Conservation (phyloP, 2,888 invertebrate genomes). For the Neocrepidodera transversa region DNA sequence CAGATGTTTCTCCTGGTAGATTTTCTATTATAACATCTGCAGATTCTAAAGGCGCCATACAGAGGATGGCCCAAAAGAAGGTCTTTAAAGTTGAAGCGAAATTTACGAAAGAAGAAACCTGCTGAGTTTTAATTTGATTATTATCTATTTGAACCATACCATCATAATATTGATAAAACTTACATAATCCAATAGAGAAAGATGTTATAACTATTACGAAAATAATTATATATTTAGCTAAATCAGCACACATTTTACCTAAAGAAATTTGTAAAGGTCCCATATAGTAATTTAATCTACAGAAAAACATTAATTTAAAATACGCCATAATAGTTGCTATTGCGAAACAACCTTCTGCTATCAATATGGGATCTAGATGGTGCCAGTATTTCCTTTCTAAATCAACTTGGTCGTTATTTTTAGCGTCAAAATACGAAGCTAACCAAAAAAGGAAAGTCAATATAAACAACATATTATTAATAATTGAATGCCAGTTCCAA, state of each 20-base stretch:
- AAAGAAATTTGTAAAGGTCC: constrained; percentile 73
- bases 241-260: constrained; percentile 73
- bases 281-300: constrained; percentile 69
- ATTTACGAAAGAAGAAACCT: constrained; percentile 68
- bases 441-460: constrained; percentile 70
- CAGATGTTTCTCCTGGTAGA: constrained; percentile 60
- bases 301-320: constrained; percentile 69
- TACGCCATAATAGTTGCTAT: constrained; percentile 73
- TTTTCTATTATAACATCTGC: constrained; percentile 73
- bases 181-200: constrained; percentile 68
- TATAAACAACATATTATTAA: constrained; percentile 66
- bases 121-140: constrained; percentile 66
- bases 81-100: constrained; percentile 68
- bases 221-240: constrained; percentile 68
- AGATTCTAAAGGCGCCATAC: constrained; percentile 70
- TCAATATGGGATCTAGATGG: constrained; percentile 68
- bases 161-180: constrained; percentile 71
- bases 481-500: constrained; percentile 72
- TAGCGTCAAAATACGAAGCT: constrained; percentile 64
- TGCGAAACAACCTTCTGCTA: constrained; percentile 72
- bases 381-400: constrained; percentile 72
- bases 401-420: constrained; percentile 59
- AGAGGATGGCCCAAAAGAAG: constrained; percentile 75
- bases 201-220: constrained; percentile 68
- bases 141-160: constrained; percentile 60